Base-by-base conservation (phyloP, 2,113 vertebrate genomes). In the Dissostichus mawsoni region DNA sequence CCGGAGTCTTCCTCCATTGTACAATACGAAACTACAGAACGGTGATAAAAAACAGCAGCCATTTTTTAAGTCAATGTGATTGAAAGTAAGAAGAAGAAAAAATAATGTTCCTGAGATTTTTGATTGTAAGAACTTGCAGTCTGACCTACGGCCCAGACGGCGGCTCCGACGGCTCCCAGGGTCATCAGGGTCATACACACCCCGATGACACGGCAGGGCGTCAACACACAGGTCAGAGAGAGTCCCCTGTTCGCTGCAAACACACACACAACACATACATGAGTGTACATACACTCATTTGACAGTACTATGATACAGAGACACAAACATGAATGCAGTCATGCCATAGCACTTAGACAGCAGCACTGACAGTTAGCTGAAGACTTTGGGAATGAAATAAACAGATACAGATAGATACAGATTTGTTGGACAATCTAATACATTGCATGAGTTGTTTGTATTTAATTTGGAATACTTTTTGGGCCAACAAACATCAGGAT, bases 111-210 rank as follows among this genome's bases (percentile, higher is more conserved):
- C 36, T 41, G 36, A 41, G 36, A 8, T 4, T 41, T 41, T 41
- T 41, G 7, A 41, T 41, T 41, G 36, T 41, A 41, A 29, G 36
- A 41, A 41, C 36, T 41, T 20, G 77, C 56, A 58, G 67, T 78
- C 95, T 95, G 81, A 96, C 95, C 95, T 85, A 95, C 69, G 83
- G 93, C 94, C 95, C 95, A 96, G 85, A 93, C 90, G 12, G 94
- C 93, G 11, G 91, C 93, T 87, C 94, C 94, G 12, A 95, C 83
- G 69, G 91, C 94, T 72, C 89, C 94, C 78, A 96, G 78, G 70
- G 93, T 86, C 75, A 96, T 85, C 81, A 95, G 47, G 0, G 89
- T 91, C 82, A 94, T 71, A 72, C 90, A 92, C 45, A 94, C 87
- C 1, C 90, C 90, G 1, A 91, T 59, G 73, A 94, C 70, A 33